Base-by-base conservation (phyloP, 2,888 invertebrate species). In the Napeogenes inachia region DNA sequence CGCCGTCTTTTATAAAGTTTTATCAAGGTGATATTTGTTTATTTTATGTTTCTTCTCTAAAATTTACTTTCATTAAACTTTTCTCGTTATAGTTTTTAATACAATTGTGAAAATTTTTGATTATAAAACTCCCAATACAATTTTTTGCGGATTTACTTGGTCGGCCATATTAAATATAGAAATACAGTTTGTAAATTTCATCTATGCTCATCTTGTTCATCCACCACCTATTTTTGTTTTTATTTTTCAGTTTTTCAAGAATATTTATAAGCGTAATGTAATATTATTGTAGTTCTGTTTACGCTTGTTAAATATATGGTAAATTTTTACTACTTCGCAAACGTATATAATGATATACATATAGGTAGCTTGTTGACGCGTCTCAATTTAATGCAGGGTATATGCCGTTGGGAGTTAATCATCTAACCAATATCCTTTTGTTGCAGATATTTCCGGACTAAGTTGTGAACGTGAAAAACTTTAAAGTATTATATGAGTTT, bases 1-100 rank as follows among this genome's bases (percentile, higher is more conserved):
- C 88, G 82, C 82, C 87, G 84, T 86, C 86, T 89, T 89, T 89
- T 88, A 74, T 87, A 89, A 88, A 87, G 85, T 84, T 88, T 84
- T 87, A 86, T 84, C 85, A 84, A 89, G 89, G 89, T 89, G 85
- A 78, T 79, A 62, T 68, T 68, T 65, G 68, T 67, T 73, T 68
- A 65, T 71, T 73, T 66, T 60, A 65, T 65, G 54, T 59, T 57
- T 59, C 50, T 45, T 6, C 58, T 59, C 30, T 13, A 6, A 10
- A 47, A 38, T 21, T 55, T 58, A 57, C 32, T 62, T 54, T 45
- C 33, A 45, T 30, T 50, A 42, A 42, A 50, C 50, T 30, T 50
- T 30, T 10, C 8, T 50, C 4, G 6, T 50, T 2, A 50, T 30
- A 47, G 54, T 64, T 53, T 59, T 8, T 35, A 8, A 55, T 54